Conservation (phyloP, 2,113 vertebrate genomes). For the Budorcas taxicolor region DNA sequence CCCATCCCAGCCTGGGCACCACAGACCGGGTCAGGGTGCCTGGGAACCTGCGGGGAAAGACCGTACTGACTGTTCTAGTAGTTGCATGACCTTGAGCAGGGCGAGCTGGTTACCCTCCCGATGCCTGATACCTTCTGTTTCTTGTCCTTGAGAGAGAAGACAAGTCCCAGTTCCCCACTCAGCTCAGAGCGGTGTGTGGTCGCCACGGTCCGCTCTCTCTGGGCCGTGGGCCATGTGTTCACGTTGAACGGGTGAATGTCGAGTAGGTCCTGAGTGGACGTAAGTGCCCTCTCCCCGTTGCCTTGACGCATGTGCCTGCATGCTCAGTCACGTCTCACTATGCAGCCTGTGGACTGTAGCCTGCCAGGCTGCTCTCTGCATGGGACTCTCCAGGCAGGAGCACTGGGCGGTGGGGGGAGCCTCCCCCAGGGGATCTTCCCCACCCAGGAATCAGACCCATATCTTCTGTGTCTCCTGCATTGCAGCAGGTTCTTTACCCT, state of each 20-base stretch:
- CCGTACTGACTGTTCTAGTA: rapidly evolving
- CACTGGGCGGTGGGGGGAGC: neutral
- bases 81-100: neutral
- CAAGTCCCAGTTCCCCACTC: neutral
- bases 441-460: neutral
- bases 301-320: rapidly evolving
- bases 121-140: neutral
- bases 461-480: neutral
- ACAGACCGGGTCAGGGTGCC: rapidly evolving
- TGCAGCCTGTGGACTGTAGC: neutral
- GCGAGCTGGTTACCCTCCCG: neutral
- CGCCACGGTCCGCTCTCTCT: neutral
- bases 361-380: neutral
- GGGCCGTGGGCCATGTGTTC: rapidly evolving
- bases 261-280: neutral
- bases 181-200: too few relatives aligned
- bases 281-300: rapidly evolving
- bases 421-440: neutral
- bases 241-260: neutral
- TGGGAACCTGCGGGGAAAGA: neutral
- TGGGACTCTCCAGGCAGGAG: neutral
- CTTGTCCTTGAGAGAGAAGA: neutral
- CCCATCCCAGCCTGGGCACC: neutral
- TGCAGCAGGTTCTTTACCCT: neutral
- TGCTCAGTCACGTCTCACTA: rapidly evolving